Percentiles rank a stretch among this genome's conserved stretches.
Conservation (phyloP, 2,888 invertebrate genomes). For the Psococerastis gibbosa region DNA sequence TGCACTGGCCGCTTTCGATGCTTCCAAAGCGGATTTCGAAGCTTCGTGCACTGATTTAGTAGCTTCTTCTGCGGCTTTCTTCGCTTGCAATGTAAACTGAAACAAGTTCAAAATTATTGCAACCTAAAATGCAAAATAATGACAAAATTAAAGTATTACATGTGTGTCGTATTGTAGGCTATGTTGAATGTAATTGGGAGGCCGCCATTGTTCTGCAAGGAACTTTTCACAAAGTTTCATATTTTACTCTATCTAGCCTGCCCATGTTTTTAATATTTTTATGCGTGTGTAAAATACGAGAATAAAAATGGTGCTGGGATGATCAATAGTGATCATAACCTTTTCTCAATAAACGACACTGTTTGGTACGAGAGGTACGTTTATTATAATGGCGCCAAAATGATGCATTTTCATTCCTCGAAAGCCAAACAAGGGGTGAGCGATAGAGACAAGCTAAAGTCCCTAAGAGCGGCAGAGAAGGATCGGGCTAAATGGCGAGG, state of each 20-base stretch:
- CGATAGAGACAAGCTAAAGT: constrained; percentile 6
- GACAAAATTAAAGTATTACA: too few species aligned
- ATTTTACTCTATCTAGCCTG: constrained; percentile 4
- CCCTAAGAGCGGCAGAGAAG: too few species aligned
- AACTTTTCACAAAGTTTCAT: too few species aligned
- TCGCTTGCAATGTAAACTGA: constrained; percentile 69
- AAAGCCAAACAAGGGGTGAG: constrained; percentile 10
- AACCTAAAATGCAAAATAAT: constrained; percentile 3
- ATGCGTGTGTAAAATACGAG: neutral
- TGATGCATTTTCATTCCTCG: too few species aligned
- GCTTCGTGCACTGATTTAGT: constrained; percentile 68
- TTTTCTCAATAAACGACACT: too few species aligned
- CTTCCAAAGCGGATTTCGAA: constrained; percentile 65
- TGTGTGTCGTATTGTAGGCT: too few species aligned
- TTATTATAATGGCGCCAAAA: too few species aligned
- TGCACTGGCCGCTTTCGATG: constrained; percentile 71
- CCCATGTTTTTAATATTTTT: constrained; percentile 8
- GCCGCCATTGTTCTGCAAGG: too few species aligned
- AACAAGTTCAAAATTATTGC: constrained; percentile 2
- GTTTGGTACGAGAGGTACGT: too few species aligned
- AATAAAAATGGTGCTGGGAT: constrained; percentile 4
- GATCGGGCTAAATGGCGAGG: too few species aligned
- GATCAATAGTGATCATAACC: too few species aligned
- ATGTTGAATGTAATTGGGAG: too few species aligned
- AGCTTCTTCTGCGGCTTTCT: constrained; percentile 69